phyloP scores from a whole-genome alignment of 2,113 vertebrate genomes.

The Penelope pileata region DNA sequence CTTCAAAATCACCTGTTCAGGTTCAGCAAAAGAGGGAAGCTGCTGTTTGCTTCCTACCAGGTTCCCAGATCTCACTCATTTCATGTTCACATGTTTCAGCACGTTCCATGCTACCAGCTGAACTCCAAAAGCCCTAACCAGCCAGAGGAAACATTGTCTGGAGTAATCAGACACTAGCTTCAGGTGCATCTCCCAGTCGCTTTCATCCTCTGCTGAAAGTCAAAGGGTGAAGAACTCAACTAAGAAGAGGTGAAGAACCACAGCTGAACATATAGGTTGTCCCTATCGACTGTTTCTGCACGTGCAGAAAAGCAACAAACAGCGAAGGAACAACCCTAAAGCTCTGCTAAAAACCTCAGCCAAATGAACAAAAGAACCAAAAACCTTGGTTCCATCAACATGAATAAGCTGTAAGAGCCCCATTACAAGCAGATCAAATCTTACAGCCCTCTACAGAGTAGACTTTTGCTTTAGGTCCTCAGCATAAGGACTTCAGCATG shows the following conservation, averaged over 20 bases:
- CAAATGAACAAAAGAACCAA: not conserved
- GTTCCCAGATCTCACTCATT: conserved; percentile 14
- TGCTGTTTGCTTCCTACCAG: conserved; percentile 19
- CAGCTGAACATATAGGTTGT: not conserved
- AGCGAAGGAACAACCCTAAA: not conserved
- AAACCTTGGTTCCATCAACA: not conserved
- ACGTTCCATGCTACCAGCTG: not conserved
- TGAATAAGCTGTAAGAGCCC: not conserved
- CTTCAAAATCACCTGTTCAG: not conserved
- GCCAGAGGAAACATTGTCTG: not conserved
- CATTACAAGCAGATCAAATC: not conserved
- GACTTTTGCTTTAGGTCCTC: not conserved
- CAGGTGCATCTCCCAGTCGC: not conserved
- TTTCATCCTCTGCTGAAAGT: conserved; percentile 22
- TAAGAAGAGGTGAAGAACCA: not conserved
- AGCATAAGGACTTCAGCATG: not conserved
- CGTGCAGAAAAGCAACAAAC: not conserved
- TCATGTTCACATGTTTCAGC: not conserved
- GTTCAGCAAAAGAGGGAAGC: conserved; percentile 21
- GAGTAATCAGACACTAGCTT: not conserved
- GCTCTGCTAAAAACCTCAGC: not conserved
- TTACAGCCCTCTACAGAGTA: not conserved
- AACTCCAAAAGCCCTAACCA: conserved; percentile 15
- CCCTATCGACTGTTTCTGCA: not conserved
- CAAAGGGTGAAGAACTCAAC: not conserved